Conservation (phyloP, 2,888 invertebrate species). For the Yponomeuta evonymella region DNA sequence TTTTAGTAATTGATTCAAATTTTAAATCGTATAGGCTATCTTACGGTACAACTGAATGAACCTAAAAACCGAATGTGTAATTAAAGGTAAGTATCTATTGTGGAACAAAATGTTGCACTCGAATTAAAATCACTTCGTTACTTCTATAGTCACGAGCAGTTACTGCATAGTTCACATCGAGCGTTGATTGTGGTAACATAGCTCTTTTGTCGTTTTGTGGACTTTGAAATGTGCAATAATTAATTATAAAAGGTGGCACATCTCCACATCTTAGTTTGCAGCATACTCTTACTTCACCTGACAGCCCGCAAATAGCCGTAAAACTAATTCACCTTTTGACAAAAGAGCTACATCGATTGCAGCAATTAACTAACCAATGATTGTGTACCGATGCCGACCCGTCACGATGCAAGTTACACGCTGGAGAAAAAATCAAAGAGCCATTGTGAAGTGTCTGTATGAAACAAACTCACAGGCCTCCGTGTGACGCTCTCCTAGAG, state of each 20-base stretch:
- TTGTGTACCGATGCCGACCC: not conserved
- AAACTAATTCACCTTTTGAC: not conserved
- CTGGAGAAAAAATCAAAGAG: not conserved
- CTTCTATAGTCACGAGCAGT: slow-evolving; percentile 4
- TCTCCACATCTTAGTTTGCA: too few relatives aligned
- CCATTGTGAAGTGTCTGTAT: slow-evolving; percentile 1
- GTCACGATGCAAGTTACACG: slow-evolving; percentile 8
- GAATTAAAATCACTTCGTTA: slow-evolving; percentile 6
- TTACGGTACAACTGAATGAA: not conserved
- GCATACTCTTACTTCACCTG: too few relatives aligned
- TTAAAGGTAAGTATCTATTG: not conserved
- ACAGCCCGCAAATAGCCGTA: too few relatives aligned
- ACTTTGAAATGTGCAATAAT: not conserved
- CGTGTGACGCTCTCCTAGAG: slow-evolving; percentile 2
- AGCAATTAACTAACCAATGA: not conserved
- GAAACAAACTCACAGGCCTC: not conserved
- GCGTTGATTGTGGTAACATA: not conserved
- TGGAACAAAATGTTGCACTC: not conserved
- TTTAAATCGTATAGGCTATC: too few relatives aligned
- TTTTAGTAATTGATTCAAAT: too few relatives aligned
- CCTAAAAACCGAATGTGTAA: not conserved
- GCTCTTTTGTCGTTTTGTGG: not conserved
- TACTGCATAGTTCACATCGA: not conserved
- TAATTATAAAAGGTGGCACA: too few relatives aligned
- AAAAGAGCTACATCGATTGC: not conserved